Percentiles rank a stretch among this genome's conserved stretches.
These are phyloP conservation scores for Nasonia oneida DNA, from an alignment of 2,888 invertebrate species.

Conservation along the genomic window DNA sequence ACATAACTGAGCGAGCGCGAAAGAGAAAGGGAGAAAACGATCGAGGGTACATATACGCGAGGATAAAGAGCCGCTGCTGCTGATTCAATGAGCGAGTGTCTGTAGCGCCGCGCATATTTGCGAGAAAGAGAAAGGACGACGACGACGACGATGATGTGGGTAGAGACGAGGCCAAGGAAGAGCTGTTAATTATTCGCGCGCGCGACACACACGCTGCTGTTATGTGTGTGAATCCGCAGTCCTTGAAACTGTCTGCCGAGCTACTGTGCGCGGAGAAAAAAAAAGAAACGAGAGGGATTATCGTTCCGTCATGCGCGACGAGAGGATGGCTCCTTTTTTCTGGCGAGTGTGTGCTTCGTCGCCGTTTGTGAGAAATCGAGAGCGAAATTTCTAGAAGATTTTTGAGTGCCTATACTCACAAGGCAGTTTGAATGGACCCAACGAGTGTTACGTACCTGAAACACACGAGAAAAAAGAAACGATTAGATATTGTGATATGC, in stretches of 20 bases:
- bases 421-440: neutral
- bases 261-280: neutral
- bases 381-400: neutral
- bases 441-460: constrained; percentile 30
- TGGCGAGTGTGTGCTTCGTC: neutral
- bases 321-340: neutral
- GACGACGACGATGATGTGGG: constrained; percentile 65
- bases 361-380: no score
- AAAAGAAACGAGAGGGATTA: neutral
- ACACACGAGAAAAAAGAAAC: constrained; percentile 2
- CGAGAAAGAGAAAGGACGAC: constrained; percentile 59
- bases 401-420: neutral
- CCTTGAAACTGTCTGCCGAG: constrained; percentile 49
- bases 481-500: neutral
- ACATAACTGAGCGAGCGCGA: constrained; percentile 49
- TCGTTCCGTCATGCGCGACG: neutral
- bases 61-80: constrained; percentile 11
- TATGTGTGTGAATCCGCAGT: constrained; percentile 37
- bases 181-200: constrained; percentile 56
- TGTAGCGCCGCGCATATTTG: constrained; percentile 37
- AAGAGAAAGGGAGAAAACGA: constrained; percentile 59
- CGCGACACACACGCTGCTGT: neutral
- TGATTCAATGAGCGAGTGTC: constrained; percentile 40
- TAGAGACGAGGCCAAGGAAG: constrained; percentile 63
- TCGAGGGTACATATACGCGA: constrained; percentile 1